Evolutionary conservation across 2,888 invertebrate species (phyloP).

Genomic region (Taenaris catops): DNA sequence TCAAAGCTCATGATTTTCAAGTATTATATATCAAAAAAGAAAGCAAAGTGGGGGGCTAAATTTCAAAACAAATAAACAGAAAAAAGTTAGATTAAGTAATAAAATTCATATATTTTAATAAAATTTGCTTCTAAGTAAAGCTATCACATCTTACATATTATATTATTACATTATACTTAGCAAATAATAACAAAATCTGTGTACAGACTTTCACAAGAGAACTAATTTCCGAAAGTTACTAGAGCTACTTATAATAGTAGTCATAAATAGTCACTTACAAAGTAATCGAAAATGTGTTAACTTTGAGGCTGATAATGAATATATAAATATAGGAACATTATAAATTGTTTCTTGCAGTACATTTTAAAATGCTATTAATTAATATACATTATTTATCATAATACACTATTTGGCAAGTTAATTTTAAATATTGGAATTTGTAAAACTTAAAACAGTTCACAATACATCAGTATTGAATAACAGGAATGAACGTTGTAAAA

Average conservation of each 20-base stretch:
- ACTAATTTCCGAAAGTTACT: constrained; percentile 34
- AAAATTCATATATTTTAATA: no score
- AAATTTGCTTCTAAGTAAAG: constrained; percentile 74
- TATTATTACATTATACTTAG: constrained; percentile 47
- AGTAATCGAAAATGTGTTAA: constrained; percentile 35
- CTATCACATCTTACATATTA: constrained; percentile 72
- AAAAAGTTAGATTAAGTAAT: no score
- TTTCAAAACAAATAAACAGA: no score
- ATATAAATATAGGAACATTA: constrained; percentile 61
- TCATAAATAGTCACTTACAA: constrained; percentile 61
- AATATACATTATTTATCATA: constrained; percentile 37
- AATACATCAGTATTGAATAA: constrained; percentile 16
- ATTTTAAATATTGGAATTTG: constrained; percentile 38
- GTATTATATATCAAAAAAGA: no score
- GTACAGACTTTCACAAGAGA: constrained; percentile 62
- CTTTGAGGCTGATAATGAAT: constrained; percentile 26
- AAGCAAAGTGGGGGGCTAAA: no score
- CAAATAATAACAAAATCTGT: constrained; percentile 65
- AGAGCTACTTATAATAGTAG: constrained; percentile 32
- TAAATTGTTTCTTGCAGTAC: constrained; percentile 44
- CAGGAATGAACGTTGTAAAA: constrained; percentile 24
- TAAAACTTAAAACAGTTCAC: constrained; percentile 10
- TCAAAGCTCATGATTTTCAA: no score
- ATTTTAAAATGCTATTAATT: constrained; percentile 42
- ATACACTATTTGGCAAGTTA: constrained; percentile 56